These are phyloP conservation scores for Ernsta delagoae DNA, from an alignment of 2,888 invertebrate genomes.

Conservation along the genomic window DNA sequence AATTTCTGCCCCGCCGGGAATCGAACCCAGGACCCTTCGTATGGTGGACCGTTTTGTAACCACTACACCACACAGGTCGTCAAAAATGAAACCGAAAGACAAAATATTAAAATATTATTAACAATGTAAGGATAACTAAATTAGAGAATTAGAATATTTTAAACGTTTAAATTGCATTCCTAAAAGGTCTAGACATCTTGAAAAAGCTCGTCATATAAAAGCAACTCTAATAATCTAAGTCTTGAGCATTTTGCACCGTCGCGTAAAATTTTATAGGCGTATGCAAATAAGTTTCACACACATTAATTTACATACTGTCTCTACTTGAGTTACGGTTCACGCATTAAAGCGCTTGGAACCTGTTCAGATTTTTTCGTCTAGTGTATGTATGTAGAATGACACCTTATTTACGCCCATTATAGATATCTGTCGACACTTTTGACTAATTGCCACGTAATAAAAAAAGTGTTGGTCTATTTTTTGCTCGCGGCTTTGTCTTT, in stretches of 20 bases:
- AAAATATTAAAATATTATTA: no score
- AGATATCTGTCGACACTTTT: slow-evolving; percentile 21
- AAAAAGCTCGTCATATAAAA: not conserved
- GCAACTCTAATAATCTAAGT: not conserved
- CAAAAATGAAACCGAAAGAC: no score
- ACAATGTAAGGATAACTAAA: not conserved
- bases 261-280: slow-evolving; percentile 18
- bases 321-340: slow-evolving; percentile 17
- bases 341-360: slow-evolving; percentile 23
- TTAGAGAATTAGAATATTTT: not conserved
- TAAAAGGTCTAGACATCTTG: not conserved
- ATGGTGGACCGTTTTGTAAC: no score
- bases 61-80: no score
- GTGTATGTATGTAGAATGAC: slow-evolving; percentile 12
- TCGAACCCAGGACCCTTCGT: no score
- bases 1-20: no score
- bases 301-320: slow-evolving; percentile 24
- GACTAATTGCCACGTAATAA: slow-evolving; percentile 23
- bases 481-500: not conserved
- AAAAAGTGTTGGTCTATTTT: slow-evolving; percentile 2
- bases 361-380: slow-evolving; percentile 17
- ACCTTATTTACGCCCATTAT: slow-evolving; percentile 9
- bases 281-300: slow-evolving; percentile 30
- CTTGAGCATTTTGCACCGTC: slow-evolving; percentile 14
- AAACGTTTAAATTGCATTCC: not conserved